These are phyloP conservation scores for Leptobrachium ailaonicum DNA, from an alignment of 2,113 vertebrate genomes.

Conservation along the genomic window DNA sequence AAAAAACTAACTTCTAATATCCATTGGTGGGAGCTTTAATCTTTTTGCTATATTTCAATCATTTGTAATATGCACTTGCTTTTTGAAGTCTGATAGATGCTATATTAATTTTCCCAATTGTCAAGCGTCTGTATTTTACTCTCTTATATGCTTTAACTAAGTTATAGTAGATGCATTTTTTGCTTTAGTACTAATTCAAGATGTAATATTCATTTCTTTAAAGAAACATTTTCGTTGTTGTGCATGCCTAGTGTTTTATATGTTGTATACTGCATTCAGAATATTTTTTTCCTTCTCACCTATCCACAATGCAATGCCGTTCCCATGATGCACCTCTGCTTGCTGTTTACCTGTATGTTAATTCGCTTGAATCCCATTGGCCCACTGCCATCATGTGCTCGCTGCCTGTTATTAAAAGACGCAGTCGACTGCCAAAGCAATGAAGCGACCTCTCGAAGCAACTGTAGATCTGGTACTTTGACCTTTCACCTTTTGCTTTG, in stretches of 20 bases:
- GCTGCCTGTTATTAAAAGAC: slow-evolving; percentile 99
- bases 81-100: slow-evolving; percentile 80
- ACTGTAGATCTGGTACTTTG: slow-evolving; percentile 99
- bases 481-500: slow-evolving; percentile 99
- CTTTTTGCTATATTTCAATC: slow-evolving; percentile 63
- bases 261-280: slow-evolving; percentile 99
- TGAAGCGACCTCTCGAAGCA: slow-evolving; percentile 99
- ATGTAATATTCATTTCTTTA: slow-evolving; percentile 89
- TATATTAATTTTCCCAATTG: slow-evolving; percentile 81
- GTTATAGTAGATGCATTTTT: slow-evolving; percentile 84
- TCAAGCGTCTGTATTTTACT: slow-evolving; percentile 85
- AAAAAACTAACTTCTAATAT: slow-evolving; percentile 68
- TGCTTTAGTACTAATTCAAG: slow-evolving; percentile 93
- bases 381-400: slow-evolving; percentile 99
- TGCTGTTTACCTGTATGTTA: slow-evolving; percentile 99
- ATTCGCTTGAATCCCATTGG: slow-evolving; percentile 99
- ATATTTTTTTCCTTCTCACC: slow-evolving; percentile 99
- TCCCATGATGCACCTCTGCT: slow-evolving; percentile 99
- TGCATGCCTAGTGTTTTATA: slow-evolving; percentile 99
- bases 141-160: slow-evolving; percentile 88
- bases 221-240: slow-evolving; percentile 95
- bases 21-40: slow-evolving; percentile 61
- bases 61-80: slow-evolving; percentile 75
- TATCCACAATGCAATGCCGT: slow-evolving; percentile 99
- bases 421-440: slow-evolving; percentile 99